Base-by-base conservation (phyloP, 2,797 vertebrate genomes). In the Pseudomugil tenellus region DNA sequence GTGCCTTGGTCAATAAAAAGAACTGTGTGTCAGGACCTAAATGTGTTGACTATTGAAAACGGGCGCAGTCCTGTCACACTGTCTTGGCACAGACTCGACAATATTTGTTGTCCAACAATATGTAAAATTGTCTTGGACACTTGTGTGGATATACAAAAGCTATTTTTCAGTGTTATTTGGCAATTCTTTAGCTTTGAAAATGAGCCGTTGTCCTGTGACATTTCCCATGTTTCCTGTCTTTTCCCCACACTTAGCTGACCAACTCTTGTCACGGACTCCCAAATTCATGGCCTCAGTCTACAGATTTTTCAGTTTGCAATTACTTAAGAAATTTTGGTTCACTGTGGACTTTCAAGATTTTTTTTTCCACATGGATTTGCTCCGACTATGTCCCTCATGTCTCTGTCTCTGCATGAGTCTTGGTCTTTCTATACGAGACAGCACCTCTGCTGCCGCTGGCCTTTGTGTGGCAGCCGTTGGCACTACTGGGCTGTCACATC, bases 401-500 rank as follows among this genome's bases (percentile, higher is more conserved):
- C 32, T 53, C n/a, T 54, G 19, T 60, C 25, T 29, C 55, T 70
- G 25, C 31, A 11, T 72, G 52, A 23, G 57, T 29, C 56, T 41
- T 66, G n/a, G 46, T 77, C 63, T 67, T 65, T 80, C 70, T 28
- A 53, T 16, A 73, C 67, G 79, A 87, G 81, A 84, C 79, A 48
- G 80, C 86, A 81, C 86, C 87, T 88, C 67, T 72, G 75, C 88
- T 72, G 86, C 92, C 81, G 75, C 89, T 92, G 93, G 92, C 92
- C 92, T 94, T 91, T 90, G 86, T 81, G 80, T 93, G 92, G 92
- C 92, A 92, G 92, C 92, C 89, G 58, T 89, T 93, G 92, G 93
- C 92, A 91, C 84, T 89, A 86, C 92, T 87, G 86, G 84, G 89
- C 90, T 94, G 93, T 94, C 93, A 94, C 88, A 91, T 93, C 92